Evolutionary conservation across 2,888 invertebrate genomes (phyloP).

Genomic region (Mesorhabditis sp.): DNA sequence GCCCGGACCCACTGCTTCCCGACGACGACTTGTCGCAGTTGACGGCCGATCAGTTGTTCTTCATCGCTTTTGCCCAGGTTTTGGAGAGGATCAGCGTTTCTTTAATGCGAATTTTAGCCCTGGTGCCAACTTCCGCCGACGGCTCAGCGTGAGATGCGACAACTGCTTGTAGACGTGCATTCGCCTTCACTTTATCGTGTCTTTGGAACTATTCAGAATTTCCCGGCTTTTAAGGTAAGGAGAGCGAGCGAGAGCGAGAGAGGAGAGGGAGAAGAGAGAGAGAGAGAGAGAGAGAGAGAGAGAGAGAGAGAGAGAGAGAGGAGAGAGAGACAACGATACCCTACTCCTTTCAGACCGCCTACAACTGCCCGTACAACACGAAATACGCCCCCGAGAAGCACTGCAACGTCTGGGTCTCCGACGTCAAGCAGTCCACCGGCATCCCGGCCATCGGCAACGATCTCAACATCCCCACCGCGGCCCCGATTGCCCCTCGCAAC

Average conservation of each 20-base stretch:
- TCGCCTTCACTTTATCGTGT: conserved; percentile 43
- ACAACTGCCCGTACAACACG: conserved; percentile 34
- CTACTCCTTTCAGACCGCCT: conserved; percentile 21
- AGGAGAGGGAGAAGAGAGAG: too few relatives aligned
- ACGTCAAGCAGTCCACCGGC: conserved; percentile 25
- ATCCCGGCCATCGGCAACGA: conserved; percentile 23
- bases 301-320: too few relatives aligned
- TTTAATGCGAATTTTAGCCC: conserved; percentile 16
- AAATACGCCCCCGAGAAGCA: conserved; percentile 31
- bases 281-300: too few relatives aligned
- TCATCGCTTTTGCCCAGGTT: conserved; percentile 40
- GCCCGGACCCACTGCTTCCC: conserved; percentile 48
- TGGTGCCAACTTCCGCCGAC: conserved; percentile 35
- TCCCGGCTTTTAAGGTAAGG: conserved; percentile 29
- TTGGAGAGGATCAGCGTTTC: neutral
- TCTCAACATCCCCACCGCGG: conserved; percentile 23
- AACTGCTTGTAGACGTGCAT: conserved; percentile 40
- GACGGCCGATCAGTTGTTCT: conserved; percentile 43
- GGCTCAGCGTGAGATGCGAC: conserved; percentile 16
- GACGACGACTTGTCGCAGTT: conserved; percentile 30
- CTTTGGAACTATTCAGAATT: conserved; percentile 41
- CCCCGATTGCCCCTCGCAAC: conserved; percentile 23
- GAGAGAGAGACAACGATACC: too few relatives aligned
- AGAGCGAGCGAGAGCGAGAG: neutral
- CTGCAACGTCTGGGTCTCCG: conserved; percentile 42